Base-by-base conservation (phyloP, 1,140 invertebrate species). In the Drosophila watanabei region DNA sequence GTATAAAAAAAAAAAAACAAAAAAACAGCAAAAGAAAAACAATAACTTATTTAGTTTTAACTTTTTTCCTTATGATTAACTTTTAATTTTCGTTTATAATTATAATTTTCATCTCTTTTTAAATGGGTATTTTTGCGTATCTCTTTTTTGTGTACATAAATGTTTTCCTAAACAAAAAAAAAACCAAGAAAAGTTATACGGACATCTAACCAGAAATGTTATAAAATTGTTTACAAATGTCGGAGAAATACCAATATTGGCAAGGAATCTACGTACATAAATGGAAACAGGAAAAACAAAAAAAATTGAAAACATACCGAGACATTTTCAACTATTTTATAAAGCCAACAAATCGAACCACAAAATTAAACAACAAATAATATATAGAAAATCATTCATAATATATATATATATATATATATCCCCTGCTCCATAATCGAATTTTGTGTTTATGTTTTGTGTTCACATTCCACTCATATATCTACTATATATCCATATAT, bases 371-470 rank as follows among this genome's bases (percentile, higher is more conserved):
- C 33, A 73, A 43, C 18, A 37, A 28, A 49, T 49, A 49, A 49
- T 28, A 49, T 28, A 71, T 64, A 56, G 57, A 66, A 72, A 30
- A 16, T 77, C 49, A 75, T 65, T 48, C 56, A 58, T 65, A 24
- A 68, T 32, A 48, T 45, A 57, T 61, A 57, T 58, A 41, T n/a
- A 24, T 24, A 24, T 24, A 24, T 24, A n/a, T n/a, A n/a, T n/a
- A n/a, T 3, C 14, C n/a, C 61, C 56, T 37, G 72, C 46, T 75
- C 18, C 80, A 60, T 73, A 60, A 75, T 61, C 62, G 43, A 63
- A 66, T 65, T 82, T 87, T 86, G 80, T 87, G 65, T 87, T 87
- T 75, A 66, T 66, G 46, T 84, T 81, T 78, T 86, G 77, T 73
- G 54, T 61, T 73, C 54, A 46, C 68, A 73, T 52, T 43, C 62